Evolutionary conservation across 2,888 invertebrate genomes (phyloP).

Genomic region (Phrixothrix hirtus): DNA sequence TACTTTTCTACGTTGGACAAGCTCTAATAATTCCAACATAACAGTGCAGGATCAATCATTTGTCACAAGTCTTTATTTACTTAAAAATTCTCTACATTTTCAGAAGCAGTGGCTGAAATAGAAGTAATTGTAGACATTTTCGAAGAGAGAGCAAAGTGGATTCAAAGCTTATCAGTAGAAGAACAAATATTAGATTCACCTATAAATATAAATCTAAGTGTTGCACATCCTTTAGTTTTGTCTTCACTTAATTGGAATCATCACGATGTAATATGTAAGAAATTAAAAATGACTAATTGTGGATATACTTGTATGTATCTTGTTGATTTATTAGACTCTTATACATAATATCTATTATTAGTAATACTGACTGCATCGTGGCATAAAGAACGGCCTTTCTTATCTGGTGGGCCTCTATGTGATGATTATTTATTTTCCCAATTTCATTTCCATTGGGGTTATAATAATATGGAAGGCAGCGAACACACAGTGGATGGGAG

Average conservation of each 20-base stretch:
- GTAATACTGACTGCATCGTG: slow-evolving; percentile 68
- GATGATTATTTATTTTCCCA: slow-evolving; percentile 68
- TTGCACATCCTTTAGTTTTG: slow-evolving; percentile 50
- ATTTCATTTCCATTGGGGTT: slow-evolving; percentile 73
- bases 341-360: slow-evolving; percentile 39
- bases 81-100: no score
- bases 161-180: slow-evolving; percentile 12
- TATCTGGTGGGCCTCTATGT: slow-evolving; percentile 54
- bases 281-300: slow-evolving; percentile 69
- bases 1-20: no score
- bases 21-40: no score
- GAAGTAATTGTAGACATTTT: no score
- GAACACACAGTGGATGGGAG: slow-evolving; percentile 64
- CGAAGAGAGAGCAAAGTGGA: no score
- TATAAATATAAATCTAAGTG: slow-evolving; percentile 55
- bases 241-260: slow-evolving; percentile 63
- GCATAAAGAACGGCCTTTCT: slow-evolving; percentile 62
- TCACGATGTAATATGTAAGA: slow-evolving; percentile 63
- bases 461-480: slow-evolving; percentile 64
- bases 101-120: no score
- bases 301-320: slow-evolving; percentile 63
- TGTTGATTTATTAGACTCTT: not conserved
- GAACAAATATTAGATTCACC: slow-evolving; percentile 51
- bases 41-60: no score
- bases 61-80: no score